Percentiles rank a stretch among this genome's conserved stretches.
phyloP scores from a whole-genome alignment of 2,888 invertebrate species.

The Gryllus longicercus region DNA sequence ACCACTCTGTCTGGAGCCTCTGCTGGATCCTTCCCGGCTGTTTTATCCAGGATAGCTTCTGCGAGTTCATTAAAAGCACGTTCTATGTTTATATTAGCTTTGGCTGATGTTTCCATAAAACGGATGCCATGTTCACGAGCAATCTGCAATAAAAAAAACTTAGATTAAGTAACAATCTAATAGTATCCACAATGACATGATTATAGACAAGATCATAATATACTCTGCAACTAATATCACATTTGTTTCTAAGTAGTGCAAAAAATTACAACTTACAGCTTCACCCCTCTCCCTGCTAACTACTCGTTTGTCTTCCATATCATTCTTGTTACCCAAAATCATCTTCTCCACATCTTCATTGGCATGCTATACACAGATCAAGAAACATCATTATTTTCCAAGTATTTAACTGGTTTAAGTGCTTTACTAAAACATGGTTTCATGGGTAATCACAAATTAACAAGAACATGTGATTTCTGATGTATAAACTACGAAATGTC shows the following conservation, averaged over 20 bases:
- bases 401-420: too few species aligned
- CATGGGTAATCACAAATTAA: too few species aligned
- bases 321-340: slow-evolving; percentile 98
- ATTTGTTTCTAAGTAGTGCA: slow-evolving; percentile 3
- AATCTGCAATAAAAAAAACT: slow-evolving; percentile 60
- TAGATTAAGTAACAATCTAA: background rate
- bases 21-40: slow-evolving; percentile 73
- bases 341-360: slow-evolving; percentile 98
- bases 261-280: slow-evolving; percentile 62
- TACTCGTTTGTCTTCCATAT: slow-evolving; percentile 92
- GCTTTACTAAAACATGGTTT: too few species aligned
- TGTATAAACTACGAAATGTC: too few species aligned
- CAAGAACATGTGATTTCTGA: too few species aligned
- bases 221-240: slow-evolving; percentile 27
- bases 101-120: slow-evolving; percentile 98
- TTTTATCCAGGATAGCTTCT: slow-evolving; percentile 91
- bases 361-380: slow-evolving; percentile 69
- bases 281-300: slow-evolving; percentile 92
- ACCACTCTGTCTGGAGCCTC: slow-evolving; percentile 71
- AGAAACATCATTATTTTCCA: background rate
- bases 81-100: slow-evolving; percentile 95
- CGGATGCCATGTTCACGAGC: slow-evolving; percentile 92
- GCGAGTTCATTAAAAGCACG: slow-evolving; percentile 92
- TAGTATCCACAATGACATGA: background rate
- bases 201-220: background rate